Conservation (phyloP, 2,113 vertebrate species). For the Calonectris borealis region DNA sequence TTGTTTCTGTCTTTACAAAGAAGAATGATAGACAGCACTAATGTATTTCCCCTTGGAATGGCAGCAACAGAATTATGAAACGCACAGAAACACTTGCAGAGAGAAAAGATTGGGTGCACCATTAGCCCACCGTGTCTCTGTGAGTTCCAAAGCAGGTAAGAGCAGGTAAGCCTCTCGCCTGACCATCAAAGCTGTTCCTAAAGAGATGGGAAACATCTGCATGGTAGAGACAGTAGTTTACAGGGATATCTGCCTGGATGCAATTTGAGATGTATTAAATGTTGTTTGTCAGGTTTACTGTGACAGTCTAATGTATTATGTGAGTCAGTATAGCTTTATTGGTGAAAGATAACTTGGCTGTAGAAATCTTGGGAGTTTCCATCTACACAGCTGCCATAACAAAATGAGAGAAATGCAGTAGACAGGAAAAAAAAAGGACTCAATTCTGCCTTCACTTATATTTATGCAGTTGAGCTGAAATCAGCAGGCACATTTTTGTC, state of each 20-base stretch:
- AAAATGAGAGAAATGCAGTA: conserved; percentile 11
- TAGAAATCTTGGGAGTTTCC: conserved; percentile 33
- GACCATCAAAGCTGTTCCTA: background rate
- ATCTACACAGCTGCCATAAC: conserved; percentile 25
- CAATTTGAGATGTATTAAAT: conserved; percentile 20
- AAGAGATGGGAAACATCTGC: conserved; percentile 20
- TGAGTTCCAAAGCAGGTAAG: background rate
- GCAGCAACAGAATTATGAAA: background rate
- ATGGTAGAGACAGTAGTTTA: background rate
- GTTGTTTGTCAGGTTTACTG: conserved; percentile 33
- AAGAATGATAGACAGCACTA: background rate
- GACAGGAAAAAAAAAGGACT: conserved; percentile 34
- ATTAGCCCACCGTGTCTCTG: background rate
- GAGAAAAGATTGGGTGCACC: background rate
- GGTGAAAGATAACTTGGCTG: conserved; percentile 29
- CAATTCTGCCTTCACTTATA: background rate
- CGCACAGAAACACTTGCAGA: background rate
- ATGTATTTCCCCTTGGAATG: background rate
- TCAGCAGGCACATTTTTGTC: background rate
- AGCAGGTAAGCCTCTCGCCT: background rate
- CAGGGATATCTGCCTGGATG: background rate
- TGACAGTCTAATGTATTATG: conserved; percentile 27
- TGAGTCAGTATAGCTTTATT: conserved; percentile 27
- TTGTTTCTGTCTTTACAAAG: background rate
- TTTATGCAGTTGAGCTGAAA: conserved; percentile 3